These are phyloP conservation scores for Agonopterix heracliana DNA, from an alignment of 2,888 invertebrate genomes.

Conservation along the genomic window DNA sequence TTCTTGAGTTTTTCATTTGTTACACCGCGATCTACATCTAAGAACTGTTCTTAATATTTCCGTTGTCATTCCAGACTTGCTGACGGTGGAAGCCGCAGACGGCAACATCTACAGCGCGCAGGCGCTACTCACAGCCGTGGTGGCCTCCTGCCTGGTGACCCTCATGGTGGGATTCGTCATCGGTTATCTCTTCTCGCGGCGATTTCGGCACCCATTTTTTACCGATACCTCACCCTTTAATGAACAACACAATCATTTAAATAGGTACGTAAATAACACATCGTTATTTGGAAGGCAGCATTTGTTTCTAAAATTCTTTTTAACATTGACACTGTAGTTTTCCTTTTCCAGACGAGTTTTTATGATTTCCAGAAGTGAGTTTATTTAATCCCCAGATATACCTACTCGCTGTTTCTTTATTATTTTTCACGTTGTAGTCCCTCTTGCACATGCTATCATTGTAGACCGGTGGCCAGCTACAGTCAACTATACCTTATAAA, in stretches of 20 bases:
- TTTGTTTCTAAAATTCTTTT: neutral
- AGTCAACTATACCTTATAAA: too few relatives aligned
- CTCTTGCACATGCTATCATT: constrained; percentile 7
- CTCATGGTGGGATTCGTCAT: constrained; percentile 89
- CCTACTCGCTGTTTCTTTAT: constrained; percentile 9
- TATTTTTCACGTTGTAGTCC: constrained; percentile 6
- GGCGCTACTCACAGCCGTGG: constrained; percentile 86
- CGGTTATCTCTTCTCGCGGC: constrained; percentile 88
- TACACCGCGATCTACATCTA: too few relatives aligned
- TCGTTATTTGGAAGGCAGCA: neutral
- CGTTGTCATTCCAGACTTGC: constrained; percentile 42
- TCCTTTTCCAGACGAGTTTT: constrained; percentile 43
- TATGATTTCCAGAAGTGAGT: constrained; percentile 47
- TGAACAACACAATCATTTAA: constrained; percentile 87
- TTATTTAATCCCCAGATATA: constrained; percentile 18
- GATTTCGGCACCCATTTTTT: constrained; percentile 83
- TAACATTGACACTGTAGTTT: constrained; percentile 21
- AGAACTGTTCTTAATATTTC: too few relatives aligned
- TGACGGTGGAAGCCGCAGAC: constrained; percentile 75
- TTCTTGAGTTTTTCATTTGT: too few relatives aligned
- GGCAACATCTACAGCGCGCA: constrained; percentile 87
- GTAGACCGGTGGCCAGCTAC: too few relatives aligned
- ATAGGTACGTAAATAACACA: constrained; percentile 65
- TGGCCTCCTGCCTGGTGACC: constrained; percentile 86
- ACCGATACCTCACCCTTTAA: constrained; percentile 84